These are phyloP conservation scores for Sphaeramia orbicularis DNA, from an alignment of 2,797 vertebrate genomes.

Conservation along the genomic window DNA sequence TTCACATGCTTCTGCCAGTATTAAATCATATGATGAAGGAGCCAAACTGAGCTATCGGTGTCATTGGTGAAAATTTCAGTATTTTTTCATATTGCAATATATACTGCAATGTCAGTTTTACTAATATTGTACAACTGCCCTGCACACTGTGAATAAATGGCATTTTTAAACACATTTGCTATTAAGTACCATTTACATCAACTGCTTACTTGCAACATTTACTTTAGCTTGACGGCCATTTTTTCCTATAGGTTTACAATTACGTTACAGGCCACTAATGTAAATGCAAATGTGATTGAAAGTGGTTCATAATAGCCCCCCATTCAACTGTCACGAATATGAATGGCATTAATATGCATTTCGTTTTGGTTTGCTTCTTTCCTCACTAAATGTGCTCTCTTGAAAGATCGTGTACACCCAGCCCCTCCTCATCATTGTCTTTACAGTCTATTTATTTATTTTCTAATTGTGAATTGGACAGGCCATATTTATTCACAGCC, in stretches of 20 bases:
- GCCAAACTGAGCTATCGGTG: no score
- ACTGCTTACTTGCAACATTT: constrained; percentile 20
- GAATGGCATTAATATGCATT: constrained; percentile 74
- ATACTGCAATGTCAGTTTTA: no score
- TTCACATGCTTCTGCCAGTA: no score
- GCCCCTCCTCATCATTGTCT: constrained; percentile 69
- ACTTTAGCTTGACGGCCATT: constrained; percentile 27
- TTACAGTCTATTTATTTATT: constrained; percentile 72
- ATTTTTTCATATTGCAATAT: no score
- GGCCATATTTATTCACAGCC: constrained; percentile 63
- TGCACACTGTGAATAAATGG: no score
- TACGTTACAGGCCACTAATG: constrained; percentile 64
- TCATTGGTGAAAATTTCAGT: no score
- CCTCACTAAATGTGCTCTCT: constrained; percentile 35
- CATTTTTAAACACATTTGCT: no score
- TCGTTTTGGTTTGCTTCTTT: constrained; percentile 65
- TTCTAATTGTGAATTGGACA: constrained; percentile 73
- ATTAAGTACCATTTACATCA: no score
- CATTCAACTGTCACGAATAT: constrained; percentile 73
- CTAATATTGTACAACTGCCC: no score
- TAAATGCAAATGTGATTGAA: constrained; percentile 80
- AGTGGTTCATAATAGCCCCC: constrained; percentile 66
- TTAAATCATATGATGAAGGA: no score
- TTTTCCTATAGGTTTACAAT: constrained; percentile 32
- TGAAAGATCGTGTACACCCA: constrained; percentile 57